Percentiles rank a stretch among this genome's conserved stretches.
Conservation (phyloP, 2,888 invertebrate species). For the Patella caerulea region DNA sequence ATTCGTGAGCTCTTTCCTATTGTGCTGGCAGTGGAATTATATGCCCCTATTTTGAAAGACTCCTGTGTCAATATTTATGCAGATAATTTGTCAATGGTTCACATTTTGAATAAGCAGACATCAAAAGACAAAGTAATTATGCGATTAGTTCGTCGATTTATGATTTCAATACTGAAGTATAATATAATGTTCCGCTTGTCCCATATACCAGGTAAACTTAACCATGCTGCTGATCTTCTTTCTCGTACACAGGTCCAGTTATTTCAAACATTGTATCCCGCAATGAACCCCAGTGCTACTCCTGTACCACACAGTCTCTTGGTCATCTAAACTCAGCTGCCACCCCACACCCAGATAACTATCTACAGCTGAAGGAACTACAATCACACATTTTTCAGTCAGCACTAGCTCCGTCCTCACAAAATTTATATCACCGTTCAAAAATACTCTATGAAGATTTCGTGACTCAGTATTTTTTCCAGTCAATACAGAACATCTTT, state of each 20-base stretch:
- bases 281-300: neutral
- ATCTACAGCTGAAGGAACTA: no score
- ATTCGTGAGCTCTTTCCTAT: neutral
- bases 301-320: no score
- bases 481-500: no score
- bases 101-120: slow-evolving; percentile 20
- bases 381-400: no score
- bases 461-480: no score
- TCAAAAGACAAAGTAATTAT: slow-evolving; percentile 16
- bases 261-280: neutral
- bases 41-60: neutral
- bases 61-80: neutral
- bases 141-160: slow-evolving; percentile 22
- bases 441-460: no score
- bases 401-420: no score
- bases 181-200: slow-evolving; percentile 9
- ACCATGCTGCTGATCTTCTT: slow-evolving; percentile 10
- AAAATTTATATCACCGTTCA: no score
- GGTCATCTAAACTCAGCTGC: no score
- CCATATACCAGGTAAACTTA: neutral
- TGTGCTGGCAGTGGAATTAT: slow-evolving; percentile 9
- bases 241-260: slow-evolving; percentile 16
- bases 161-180: neutral
- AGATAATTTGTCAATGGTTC: slow-evolving; percentile 22
- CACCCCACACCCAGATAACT: no score